Evolutionary conservation across 92 coral and sea anemone species (phyloP), one percentile per base, ranked within the genome.

Genomic region (Chrysogorgia sp.): DNA sequence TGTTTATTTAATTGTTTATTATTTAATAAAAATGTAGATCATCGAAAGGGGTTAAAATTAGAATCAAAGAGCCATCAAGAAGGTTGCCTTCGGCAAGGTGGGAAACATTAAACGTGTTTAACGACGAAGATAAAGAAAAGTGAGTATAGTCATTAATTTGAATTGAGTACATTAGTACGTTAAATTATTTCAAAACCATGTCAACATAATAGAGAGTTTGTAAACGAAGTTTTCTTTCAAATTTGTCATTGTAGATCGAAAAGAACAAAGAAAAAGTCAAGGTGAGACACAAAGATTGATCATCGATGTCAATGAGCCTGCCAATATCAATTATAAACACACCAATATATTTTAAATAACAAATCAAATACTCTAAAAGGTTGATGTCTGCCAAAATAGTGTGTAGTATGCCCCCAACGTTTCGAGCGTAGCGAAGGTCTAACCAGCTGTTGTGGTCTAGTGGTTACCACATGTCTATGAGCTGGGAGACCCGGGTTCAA

Each of bases 1-100:
- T 47, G 10, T 6, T 47, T n/a, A n/a, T n/a, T n/a, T n/a, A n/a
- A n/a, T n/a, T n/a, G n/a, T n/a, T n/a, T 8, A 64, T 29, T 24
- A 0, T 35, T 12, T 20, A 58, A 34, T 2, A 23, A 30, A 58
- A 58, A 58, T 47, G 14, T 6, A 47, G 53, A 6, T 6, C 53
- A 15, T 15, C n/a, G n/a, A 7, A 7, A 68, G 58, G 58, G 21
- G 58, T 68, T 31, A 90, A 77, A 49, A 75, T 74, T 67, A 63
- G 76, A 68, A 49, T 58, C 31, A 75, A 60, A 41, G 71, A 76
- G 53, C 79, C 23, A 23, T 23, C 81, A 15, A 82, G 81, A 31
- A 75, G 69, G 6, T 83, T 84, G 63, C 96, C 84, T 10, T 92
- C 97, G n/a, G 65, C 81, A 20, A 76, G 87, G 84, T 92, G 97